Percentiles rank a stretch among this genome's conserved stretches.
These are phyloP conservation scores for Glossophaga mutica DNA, from an alignment of 2,797 vertebrate genomes.

Conservation along the genomic window DNA sequence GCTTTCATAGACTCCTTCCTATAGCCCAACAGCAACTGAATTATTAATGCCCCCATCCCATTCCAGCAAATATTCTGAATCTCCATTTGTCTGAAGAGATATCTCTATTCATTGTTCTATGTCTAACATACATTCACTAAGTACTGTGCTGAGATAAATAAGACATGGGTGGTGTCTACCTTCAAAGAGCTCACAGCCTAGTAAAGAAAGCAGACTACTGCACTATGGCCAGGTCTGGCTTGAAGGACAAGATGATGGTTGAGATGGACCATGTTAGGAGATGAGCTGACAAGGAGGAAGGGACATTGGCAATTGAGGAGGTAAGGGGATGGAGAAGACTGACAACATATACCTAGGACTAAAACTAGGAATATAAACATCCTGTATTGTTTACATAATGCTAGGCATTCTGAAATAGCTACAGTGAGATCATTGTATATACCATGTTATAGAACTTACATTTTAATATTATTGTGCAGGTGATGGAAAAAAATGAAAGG, in stretches of 20 bases:
- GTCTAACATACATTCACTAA: not conserved
- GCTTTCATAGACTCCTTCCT: not conserved
- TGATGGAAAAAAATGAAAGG: not conserved
- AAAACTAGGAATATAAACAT: not conserved
- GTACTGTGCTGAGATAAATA: not conserved
- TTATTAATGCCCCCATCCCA: not conserved
- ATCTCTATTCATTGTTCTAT: not conserved
- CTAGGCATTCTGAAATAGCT: not conserved
- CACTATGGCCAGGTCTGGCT: not conserved
- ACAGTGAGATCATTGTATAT: not conserved
- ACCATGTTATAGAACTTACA: not conserved
- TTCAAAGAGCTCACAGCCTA: conserved; percentile 44
- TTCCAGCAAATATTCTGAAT: conserved; percentile 17
- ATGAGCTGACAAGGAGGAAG: not conserved
- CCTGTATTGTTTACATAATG: not conserved
- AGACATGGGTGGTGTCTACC: not conserved
- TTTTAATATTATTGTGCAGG: not conserved
- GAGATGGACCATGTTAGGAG: not conserved
- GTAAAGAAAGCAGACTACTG: not conserved
- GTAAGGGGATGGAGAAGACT: not conserved
- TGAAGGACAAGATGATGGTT: not conserved
- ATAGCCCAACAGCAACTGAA: not conserved
- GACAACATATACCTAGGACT: not conserved
- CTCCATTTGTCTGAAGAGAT: not conserved
- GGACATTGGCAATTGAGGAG: not conserved